Conservation (phyloP, 2,113 vertebrate genomes). For the Plecotus auritus region DNA sequence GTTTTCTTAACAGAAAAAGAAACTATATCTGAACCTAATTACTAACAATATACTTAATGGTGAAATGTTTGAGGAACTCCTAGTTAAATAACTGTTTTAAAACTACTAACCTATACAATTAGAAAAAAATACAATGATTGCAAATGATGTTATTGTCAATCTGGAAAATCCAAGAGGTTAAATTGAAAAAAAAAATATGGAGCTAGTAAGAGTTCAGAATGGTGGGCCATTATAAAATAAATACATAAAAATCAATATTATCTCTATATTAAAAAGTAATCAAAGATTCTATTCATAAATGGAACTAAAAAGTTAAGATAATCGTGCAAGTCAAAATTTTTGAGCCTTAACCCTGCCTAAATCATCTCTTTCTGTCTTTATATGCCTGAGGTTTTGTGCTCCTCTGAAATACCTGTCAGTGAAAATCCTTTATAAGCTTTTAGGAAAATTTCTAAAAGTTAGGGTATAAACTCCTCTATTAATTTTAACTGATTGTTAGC, state of each 20-base stretch:
- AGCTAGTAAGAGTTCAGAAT: background rate
- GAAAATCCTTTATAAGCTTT: background rate
- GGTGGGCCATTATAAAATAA: background rate
- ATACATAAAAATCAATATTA: background rate
- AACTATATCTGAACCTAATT: background rate
- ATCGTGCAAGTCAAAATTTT: background rate
- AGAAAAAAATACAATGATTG: background rate
- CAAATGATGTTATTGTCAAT: background rate
- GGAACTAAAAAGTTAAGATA: background rate
- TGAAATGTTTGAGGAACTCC: background rate
- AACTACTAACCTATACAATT: background rate
- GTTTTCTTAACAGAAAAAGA: background rate
- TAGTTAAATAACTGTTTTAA: background rate
- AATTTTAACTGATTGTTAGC: background rate
- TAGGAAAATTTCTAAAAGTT: background rate
- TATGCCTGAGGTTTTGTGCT: background rate
- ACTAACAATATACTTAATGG: background rate
- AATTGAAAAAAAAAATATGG: background rate
- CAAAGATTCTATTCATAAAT: background rate
- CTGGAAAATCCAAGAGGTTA: background rate
- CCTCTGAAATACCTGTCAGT: background rate
- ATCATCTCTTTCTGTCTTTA: slow-evolving; percentile 8
- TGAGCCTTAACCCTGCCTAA: background rate
- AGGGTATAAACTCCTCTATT: background rate
- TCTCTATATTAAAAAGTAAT: background rate